Evolutionary conservation across 2,888 invertebrate species (phyloP), one percentile per base, ranked within the genome.

Genomic region (Perithous albicinctus): DNA sequence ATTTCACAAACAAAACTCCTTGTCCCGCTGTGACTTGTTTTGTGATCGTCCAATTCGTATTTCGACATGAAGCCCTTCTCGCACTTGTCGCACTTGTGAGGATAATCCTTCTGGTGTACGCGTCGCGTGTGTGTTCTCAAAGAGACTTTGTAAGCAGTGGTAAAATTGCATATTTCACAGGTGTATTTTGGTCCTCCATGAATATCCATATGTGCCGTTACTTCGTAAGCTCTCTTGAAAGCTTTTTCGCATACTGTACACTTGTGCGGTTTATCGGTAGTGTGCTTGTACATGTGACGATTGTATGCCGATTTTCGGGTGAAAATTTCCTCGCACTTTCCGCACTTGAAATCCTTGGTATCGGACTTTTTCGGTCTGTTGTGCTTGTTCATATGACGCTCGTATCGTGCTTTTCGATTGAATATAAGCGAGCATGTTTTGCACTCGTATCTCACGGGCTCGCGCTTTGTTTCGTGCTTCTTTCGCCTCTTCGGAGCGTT

Each of bases 311-410:
- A 51, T 32, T 66, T 66, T 4, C 73, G 61, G 0, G 43, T 6
- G 4, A 93, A 94, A 0, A 90, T 87, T 85, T 94, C 94, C 1
- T 91, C 93, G 84, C 94, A 94, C 56, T 87, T 93, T 18, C 90
- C 91, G 85, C 94, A 94, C 0, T 94, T 93, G 80, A 94, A 94
- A 29, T n/a, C 29, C 46, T 1, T 6, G 18, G 46, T 18, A 0
- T 59, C 59, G 8, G 51, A 12, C 70, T 93, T 90, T 87, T 54
- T 48, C 41, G 41, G 6, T n/a, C 41, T 67, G n/a, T 73, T 66
- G 63, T 83, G 83, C 15, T 29, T 75, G 4, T 76, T 75, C 73
- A 64, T 61, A 74, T 79, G 84, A 20, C 69, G 61, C 15, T 81
- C 76, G 56, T 73, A 81, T 6, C 79, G 75, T 0, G 75, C 61